Conservation (phyloP, 2,888 invertebrate genomes). For the Epiblema foenella region DNA sequence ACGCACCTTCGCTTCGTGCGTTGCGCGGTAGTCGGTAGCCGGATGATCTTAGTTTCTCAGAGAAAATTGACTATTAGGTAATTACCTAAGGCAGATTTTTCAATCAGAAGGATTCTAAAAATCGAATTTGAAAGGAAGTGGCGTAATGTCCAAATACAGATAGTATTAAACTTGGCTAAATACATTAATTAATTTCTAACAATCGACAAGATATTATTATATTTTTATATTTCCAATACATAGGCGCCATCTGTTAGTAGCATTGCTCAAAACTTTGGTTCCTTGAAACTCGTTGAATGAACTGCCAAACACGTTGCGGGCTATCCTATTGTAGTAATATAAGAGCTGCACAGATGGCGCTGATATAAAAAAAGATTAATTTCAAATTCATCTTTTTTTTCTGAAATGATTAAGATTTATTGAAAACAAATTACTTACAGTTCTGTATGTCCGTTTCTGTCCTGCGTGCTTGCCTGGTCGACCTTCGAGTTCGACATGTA, state of each 20-base stretch:
- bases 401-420: not conserved
- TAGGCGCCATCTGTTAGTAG: conserved; percentile 35
- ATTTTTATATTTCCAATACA: too few relatives aligned
- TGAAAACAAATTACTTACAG: conserved; percentile 86
- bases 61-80: too few relatives aligned
- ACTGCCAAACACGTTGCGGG: not conserved
- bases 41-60: too few relatives aligned
- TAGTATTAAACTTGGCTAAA: too few relatives aligned
- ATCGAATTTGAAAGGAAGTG: too few relatives aligned
- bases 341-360: conserved; percentile 26
- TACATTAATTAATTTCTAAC: too few relatives aligned
- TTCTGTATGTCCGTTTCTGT: conserved; percentile 97
- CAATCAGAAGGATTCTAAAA: too few relatives aligned
- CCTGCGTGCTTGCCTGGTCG: conserved; percentile 98
- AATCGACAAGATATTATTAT: too few relatives aligned
- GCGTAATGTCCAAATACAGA: too few relatives aligned
- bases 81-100: too few relatives aligned
- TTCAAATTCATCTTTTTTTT: too few relatives aligned
- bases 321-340: not conserved
- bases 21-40: not conserved
- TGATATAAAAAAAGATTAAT: not conserved
- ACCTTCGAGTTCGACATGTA: conserved; percentile 97
- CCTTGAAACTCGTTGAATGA: not conserved
- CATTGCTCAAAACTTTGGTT: not conserved
- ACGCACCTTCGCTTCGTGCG: not conserved